A percentile compares a stretch with the other conserved stretches of the same genome.
These are phyloP conservation scores for Tetragonula clypearis DNA, from an alignment of 1,140 invertebrate species.

Conservation along the genomic window DNA sequence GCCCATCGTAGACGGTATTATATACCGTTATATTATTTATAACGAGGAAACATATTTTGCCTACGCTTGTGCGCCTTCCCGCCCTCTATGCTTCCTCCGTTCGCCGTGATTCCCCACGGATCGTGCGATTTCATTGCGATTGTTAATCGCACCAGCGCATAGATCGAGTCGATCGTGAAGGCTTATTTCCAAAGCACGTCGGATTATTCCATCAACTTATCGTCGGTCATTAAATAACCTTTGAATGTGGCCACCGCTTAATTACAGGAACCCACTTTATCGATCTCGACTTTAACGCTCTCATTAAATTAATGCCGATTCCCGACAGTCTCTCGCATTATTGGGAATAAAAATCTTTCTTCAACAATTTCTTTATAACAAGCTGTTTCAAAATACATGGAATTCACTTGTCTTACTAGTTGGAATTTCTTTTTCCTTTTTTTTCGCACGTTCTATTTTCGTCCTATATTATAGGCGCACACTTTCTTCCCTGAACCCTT, in stretches of 20 bases:
- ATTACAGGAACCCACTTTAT: conserved; percentile 27
- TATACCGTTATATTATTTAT: conserved; percentile 77
- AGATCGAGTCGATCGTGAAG: not conserved
- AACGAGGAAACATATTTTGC: conserved; percentile 68
- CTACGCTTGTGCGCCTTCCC: conserved; percentile 48
- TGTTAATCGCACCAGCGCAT: not conserved
- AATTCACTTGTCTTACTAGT: no score
- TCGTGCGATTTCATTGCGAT: not conserved
- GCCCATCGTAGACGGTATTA: conserved; percentile 68
- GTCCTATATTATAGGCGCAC: no score
- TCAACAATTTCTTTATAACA: no score
- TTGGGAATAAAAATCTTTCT: no score
- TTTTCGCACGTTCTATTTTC: no score
- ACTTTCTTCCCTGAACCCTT: not conserved
- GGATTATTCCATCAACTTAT: not conserved
- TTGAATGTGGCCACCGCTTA: conserved; percentile 1
- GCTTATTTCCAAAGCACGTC: not conserved
- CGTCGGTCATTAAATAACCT: not conserved
- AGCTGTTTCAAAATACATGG: no score
- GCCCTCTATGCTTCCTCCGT: not conserved
- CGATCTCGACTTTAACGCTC: not conserved
- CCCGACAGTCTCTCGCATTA: not conserved
- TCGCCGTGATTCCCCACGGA: not conserved
- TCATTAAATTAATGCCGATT: not conserved
- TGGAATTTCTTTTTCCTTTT: no score